Conservation (phyloP, 2,113 vertebrate species). For the Proterorhinus semilunaris region DNA sequence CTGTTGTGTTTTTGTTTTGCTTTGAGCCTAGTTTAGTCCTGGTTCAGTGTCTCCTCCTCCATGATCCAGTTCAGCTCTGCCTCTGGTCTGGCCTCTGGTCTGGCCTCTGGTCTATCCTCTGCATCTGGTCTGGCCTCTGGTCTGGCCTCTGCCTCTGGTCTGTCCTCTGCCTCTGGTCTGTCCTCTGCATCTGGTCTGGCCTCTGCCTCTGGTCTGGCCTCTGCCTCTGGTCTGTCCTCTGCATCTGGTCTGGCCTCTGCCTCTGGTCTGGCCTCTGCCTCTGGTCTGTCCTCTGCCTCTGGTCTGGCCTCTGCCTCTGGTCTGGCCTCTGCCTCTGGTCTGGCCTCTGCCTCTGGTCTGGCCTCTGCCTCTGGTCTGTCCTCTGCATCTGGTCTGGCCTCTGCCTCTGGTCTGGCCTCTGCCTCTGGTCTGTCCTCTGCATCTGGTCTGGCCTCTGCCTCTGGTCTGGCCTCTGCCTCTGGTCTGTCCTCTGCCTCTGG, state of each 20-base stretch:
- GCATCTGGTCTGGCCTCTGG: no score
- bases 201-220: slow-evolving; percentile 31
- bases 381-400: slow-evolving; percentile 32
- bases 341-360: slow-evolving; percentile 31
- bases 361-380: slow-evolving; percentile 31
- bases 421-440: slow-evolving; percentile 30
- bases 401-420: slow-evolving; percentile 27
- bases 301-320: slow-evolving; percentile 37
- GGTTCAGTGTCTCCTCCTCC: slow-evolving; percentile 6
- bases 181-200: slow-evolving; percentile 31
- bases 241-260: slow-evolving; percentile 30
- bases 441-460: slow-evolving; percentile 33
- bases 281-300: slow-evolving; percentile 32
- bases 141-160: slow-evolving; percentile 35
- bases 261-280: slow-evolving; percentile 33
- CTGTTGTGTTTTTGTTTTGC: not conserved
- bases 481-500: slow-evolving; percentile 37
- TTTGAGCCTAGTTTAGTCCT: not conserved
- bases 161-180: slow-evolving; percentile 30
- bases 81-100: slow-evolving; percentile 39
- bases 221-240: slow-evolving; percentile 27
- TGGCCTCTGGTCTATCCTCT: no score
- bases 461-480: slow-evolving; percentile 32
- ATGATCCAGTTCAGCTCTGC: not conserved
- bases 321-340: slow-evolving; percentile 35